Conservation (phyloP, 2,113 vertebrate species). For the Nanger granti region DNA sequence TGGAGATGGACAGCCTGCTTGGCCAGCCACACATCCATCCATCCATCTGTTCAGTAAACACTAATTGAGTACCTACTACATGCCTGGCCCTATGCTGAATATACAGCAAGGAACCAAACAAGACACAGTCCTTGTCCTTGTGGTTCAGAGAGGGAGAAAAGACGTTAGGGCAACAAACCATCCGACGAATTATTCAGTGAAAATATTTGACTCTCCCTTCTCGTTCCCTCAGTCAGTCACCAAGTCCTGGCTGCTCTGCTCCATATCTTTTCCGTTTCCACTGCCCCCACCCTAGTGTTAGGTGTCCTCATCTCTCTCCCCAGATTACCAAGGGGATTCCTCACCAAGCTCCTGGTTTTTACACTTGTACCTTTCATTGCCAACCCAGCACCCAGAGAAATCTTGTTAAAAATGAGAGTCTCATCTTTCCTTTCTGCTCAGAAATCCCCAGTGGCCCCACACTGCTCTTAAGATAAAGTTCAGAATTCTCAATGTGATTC, state of each 20-base stretch:
- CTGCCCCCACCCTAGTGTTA: constrained; percentile 5
- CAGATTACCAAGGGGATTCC: not conserved
- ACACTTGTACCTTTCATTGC: not conserved
- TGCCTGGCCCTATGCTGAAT: not conserved
- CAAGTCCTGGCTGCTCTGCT: constrained; percentile 25
- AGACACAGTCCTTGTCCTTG: not conserved
- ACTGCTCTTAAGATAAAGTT: not conserved
- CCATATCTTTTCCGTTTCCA: constrained; percentile 1
- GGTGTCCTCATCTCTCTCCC: constrained; percentile 22
- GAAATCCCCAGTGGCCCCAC: not conserved
- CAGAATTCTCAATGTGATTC: not conserved
- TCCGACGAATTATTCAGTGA: not conserved
- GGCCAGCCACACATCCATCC: not conserved
- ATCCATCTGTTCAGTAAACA: not conserved
- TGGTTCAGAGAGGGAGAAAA: constrained; percentile 17
- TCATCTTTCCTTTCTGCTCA: not conserved
- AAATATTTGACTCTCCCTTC: constrained; percentile 34
- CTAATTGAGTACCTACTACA: not conserved
- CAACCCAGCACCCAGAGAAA: not conserved
- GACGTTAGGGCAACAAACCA: constrained; percentile 12
- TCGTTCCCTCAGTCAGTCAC: not conserved
- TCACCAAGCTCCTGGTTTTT: not conserved
- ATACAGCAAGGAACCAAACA: not conserved
- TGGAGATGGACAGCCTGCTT: not conserved
- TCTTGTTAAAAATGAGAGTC: constrained; percentile 19